phyloP scores from a whole-genome alignment of 2,113 vertebrate species.

The Ploceus nigricollis region DNA sequence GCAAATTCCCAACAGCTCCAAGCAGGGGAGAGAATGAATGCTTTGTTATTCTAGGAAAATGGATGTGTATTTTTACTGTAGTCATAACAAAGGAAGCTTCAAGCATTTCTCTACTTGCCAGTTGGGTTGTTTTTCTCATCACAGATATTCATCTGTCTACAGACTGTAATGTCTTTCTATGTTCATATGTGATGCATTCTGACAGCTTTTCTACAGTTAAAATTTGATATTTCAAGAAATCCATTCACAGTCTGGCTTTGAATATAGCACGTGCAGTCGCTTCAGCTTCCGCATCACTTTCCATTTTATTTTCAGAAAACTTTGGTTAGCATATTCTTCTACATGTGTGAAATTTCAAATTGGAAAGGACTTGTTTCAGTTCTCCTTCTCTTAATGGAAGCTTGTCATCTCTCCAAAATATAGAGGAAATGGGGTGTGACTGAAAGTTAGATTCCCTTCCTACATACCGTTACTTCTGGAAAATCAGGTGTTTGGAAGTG shows the following conservation, averaged over 20 bases:
- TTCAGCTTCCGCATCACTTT: conserved; percentile 3
- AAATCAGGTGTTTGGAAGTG: background rate
- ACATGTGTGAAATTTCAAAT: background rate
- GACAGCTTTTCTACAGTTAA: conserved; percentile 26
- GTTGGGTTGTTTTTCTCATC: conserved; percentile 8
- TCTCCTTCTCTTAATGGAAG: background rate
- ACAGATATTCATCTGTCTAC: background rate
- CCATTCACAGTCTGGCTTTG: conserved; percentile 24
- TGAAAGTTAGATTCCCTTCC: background rate
- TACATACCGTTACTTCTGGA: background rate
- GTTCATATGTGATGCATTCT: conserved; percentile 9
- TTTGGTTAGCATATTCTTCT: background rate
- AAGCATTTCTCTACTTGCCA: background rate
- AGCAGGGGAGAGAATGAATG: background rate
- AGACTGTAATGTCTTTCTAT: background rate
- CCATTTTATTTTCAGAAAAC: conserved; percentile 35
- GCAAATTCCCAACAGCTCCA: conserved; percentile 4
- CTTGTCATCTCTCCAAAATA: background rate
- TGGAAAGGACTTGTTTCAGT: background rate
- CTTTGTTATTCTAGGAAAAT: conserved; percentile 54
- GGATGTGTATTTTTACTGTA: conserved; percentile 38
- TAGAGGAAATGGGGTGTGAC: background rate
- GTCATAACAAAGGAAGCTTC: conserved; percentile 54
- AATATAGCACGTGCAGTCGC: conserved; percentile 23
- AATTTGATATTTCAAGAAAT: conserved; percentile 32